phyloP scores from a whole-genome alignment of 2,113 vertebrate species.

The Sigmodon hispidus region DNA sequence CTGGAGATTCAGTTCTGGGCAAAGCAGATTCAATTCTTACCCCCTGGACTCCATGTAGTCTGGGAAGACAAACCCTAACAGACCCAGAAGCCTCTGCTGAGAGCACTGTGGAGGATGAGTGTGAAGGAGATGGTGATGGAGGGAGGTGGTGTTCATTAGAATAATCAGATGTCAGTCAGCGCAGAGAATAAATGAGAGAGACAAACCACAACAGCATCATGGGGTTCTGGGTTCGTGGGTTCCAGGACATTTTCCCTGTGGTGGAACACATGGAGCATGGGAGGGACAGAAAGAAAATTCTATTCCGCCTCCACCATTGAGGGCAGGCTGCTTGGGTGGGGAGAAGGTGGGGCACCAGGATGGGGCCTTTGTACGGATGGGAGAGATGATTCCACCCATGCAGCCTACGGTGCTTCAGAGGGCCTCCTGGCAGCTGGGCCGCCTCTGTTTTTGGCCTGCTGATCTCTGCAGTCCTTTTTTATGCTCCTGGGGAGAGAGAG shows the following conservation, averaged over 20 bases:
- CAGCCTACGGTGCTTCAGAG: not conserved
- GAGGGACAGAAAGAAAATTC: accelerated
- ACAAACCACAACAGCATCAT: accelerated
- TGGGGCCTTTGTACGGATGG: accelerated
- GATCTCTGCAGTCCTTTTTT: accelerated
- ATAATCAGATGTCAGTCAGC: not conserved
- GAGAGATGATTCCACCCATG: not conserved
- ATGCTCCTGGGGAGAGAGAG: not conserved
- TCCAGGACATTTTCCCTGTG: not conserved
- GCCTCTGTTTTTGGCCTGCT: accelerated
- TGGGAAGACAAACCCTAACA: not conserved
- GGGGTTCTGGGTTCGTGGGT: not conserved
- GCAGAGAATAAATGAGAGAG: not conserved
- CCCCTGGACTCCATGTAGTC: not conserved
- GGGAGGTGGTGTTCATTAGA: too few species aligned
- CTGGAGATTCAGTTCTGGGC: not conserved
- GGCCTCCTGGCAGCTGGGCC: not conserved
- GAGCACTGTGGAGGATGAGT: not conserved
- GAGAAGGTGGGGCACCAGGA: not conserved
- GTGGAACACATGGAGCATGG: accelerated
- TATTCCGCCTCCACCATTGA: not conserved
- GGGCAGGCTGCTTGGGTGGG: not conserved
- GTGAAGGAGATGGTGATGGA: not conserved
- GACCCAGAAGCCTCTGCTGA: accelerated
- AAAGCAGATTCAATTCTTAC: not conserved